Percentiles rank a stretch among this genome's conserved stretches.
Evolutionary conservation across 2,797 vertebrate genomes (phyloP).

Genomic region (Smutsia gigantea): DNA sequence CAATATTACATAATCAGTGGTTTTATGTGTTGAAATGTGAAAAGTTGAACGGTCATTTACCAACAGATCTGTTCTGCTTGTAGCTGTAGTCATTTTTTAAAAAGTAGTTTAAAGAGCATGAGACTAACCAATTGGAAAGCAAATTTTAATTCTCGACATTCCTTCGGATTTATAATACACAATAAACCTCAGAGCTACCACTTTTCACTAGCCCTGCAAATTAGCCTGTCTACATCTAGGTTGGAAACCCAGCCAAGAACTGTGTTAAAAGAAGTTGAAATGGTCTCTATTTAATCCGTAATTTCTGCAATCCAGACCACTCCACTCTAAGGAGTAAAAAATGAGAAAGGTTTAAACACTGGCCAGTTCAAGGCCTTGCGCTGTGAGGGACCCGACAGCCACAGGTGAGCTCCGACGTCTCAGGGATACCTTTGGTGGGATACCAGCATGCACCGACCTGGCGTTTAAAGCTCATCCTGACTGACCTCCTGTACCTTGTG

Average conservation of each 20-base stretch:
- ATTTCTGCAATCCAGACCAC: neutral
- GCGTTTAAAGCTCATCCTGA: neutral
- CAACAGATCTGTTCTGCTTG: slow-evolving; percentile 54
- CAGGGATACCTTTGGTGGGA: neutral
- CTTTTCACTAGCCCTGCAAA: slow-evolving; percentile 73
- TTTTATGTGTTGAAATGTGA: slow-evolving; percentile 72
- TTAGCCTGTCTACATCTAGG: slow-evolving; percentile 66
- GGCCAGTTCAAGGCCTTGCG: neutral
- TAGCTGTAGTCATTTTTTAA: slow-evolving; percentile 29
- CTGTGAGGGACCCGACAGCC: neutral
- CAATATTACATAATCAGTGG: slow-evolving; percentile 58
- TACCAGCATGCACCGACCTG: neutral
- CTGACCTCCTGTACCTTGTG: slow-evolving; percentile 7
- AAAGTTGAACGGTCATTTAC: slow-evolving; percentile 52
- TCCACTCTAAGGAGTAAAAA: neutral
- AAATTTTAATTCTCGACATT: slow-evolving; percentile 70
- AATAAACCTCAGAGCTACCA: slow-evolving; percentile 70
- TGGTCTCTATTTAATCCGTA: neutral
- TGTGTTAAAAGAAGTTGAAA: slow-evolving; percentile 53
- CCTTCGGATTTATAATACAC: slow-evolving; percentile 72
- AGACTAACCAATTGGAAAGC: slow-evolving; percentile 47
- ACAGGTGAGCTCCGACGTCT: neutral
- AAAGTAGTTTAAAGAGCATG: slow-evolving; percentile 62
- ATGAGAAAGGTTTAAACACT: neutral
- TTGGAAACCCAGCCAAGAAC: slow-evolving; percentile 66